Base-by-base conservation (phyloP, 1,140 invertebrate genomes). In the Lepidurus arcticus region DNA sequence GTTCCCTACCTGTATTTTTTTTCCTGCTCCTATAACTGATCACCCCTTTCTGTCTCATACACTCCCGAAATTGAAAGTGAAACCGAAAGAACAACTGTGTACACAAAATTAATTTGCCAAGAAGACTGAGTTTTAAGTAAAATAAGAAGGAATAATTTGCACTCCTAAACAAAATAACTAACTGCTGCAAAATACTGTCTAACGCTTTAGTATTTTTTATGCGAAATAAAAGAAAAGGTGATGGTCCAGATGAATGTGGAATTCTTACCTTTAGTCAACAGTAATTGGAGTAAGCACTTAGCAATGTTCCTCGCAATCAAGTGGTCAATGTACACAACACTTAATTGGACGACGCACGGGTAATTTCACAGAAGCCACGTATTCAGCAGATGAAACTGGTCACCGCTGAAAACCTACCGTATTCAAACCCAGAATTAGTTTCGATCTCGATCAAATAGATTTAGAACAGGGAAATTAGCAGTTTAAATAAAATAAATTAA, bases 271-370 rank as follows among this genome's bases (percentile, higher is more conserved):
- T 34, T 65, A 65, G 8, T 65, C 1, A n/a, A 16, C 53, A 65
- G 53, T 7, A 65, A 65, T 11, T 65, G 9, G 53, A 10, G 53
- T 21, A 65, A 65, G 21, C 53, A 21, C 13, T 65, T 9, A 4
- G 21, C 53, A 65, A 65, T n/a, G 16, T 65, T 65, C 53, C 53
- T 65, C 53, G 53, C 53, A 65, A 65, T 65, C 53, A 16, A 65
- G 53, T 65, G 53, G 21, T 21, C 21, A 65, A 65, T 65, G 8
- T 21, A 16, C 53, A 65, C 53, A 65, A 21, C 53, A 65, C 53
- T 65, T 13, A 65, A 13, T 65, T 11, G n/a, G 53, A 65, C 13
- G 53, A 65, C 53, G 53, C 53, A 65, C 53, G 21, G 53, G 53
- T 65, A 13, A 65, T n/a, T 65, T 65, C 53, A 65, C 53, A 65